phyloP scores from a whole-genome alignment of 2,888 invertebrate genomes.

The Morinoia aosen region DNA sequence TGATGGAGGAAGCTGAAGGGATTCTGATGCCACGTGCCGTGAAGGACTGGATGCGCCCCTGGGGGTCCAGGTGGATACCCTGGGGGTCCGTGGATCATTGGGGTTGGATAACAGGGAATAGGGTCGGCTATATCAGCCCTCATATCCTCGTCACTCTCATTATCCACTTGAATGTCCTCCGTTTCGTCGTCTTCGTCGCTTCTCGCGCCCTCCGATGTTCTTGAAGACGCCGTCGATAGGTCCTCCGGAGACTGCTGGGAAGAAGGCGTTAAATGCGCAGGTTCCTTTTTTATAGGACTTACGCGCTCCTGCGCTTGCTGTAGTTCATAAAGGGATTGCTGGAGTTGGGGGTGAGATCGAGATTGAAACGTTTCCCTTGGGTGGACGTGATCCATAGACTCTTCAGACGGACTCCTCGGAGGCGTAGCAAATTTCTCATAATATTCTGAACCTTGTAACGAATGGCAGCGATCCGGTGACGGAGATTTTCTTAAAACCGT shows the following conservation, averaged over 20 bases:
- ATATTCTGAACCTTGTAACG: neutral
- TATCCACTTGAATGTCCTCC: constrained; percentile 48
- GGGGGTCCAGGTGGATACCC: neutral
- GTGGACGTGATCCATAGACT: neutral
- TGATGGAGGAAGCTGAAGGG: constrained; percentile 61
- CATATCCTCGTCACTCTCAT: constrained; percentile 46
- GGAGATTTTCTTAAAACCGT: constrained; percentile 5
- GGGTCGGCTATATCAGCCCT: constrained; percentile 34
- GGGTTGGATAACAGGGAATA: constrained; percentile 36
- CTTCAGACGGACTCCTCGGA: neutral
- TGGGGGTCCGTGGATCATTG: neutral
- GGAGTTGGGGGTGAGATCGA: neutral
- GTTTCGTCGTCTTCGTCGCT: neutral
- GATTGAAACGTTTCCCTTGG: neutral
- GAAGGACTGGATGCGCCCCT: constrained; percentile 35
- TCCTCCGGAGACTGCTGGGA: constrained; percentile 35
- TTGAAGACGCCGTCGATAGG: neutral
- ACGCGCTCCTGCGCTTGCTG: neutral
- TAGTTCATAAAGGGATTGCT: neutral
- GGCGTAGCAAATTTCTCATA: neutral
- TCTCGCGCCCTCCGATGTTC: neutral
- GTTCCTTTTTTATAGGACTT: neutral
- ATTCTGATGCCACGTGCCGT: constrained; percentile 53
- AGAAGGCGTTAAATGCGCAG: neutral
- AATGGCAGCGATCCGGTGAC: neutral